Evolutionary conservation across 2,113 vertebrate species (phyloP), one percentile per base, ranked within the genome.

Genomic region (Brienomyrus longianalis): DNA sequence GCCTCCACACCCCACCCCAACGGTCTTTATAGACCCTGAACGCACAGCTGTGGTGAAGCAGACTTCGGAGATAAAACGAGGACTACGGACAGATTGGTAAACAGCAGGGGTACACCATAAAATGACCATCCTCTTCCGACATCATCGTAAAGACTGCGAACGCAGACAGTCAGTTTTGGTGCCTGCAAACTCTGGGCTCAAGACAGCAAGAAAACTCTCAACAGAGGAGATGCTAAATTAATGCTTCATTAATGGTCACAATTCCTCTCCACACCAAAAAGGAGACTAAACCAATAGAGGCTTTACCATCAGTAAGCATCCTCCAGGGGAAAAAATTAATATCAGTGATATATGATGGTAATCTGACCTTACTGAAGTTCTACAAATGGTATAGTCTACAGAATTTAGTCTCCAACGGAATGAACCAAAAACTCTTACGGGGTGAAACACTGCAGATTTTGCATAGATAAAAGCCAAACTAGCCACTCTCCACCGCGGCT

Each of bases 391-490:
- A 84, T 86, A 15, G 19, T 54, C n/a, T n/a, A 43, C 50, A 87
- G 5, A 54, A 27, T 54, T 35, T 15, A 56, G 27, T 39, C n/a
- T 35, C 56, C 9, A 54, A 35, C 1, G 7, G 27, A 31, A 87
- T 2, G 23, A 35, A 54, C 13, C 15, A 31, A 35, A 35, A 27
- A 35, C 13, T 35, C 3, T 86, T n/a, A 52, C 0, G 50, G 85
- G 85, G 51, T 39, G 31, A 87, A 10, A 35, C 51, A 52, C 50
- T 54, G 48, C n/a, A 50, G 39, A 50, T 54, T 43, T 56, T 54
- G 85, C 27, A 87, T 87, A 87, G 85, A 87, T 52, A 54, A 13
- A 86, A 87, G 31, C n/a, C 7, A 87, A 87, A 87, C 50, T 54
- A 86, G n/a, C 11, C 27, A 27, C 35, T 23, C 19, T 21, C 80